Base-by-base conservation (phyloP, 2,113 vertebrate genomes). In the Oreochromis tanganicae region DNA sequence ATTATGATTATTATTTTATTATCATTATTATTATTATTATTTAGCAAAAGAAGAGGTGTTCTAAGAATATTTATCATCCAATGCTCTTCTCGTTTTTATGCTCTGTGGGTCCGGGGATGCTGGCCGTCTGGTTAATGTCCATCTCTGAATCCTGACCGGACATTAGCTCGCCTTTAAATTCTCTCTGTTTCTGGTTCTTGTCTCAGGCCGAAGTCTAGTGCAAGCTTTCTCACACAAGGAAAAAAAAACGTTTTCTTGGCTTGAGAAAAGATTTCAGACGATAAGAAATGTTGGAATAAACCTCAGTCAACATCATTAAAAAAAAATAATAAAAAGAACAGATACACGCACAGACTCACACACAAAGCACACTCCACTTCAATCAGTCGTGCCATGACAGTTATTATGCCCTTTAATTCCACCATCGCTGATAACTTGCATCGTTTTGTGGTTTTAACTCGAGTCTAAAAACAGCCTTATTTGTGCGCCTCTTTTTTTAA, bases 121-220 rank as follows among this genome's bases (percentile, higher is more conserved):
- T 75, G 71, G 68, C 59, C 85, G 93, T 94, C 95, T 96, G 94
- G 94, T 94, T 96, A 94, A 91, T 95, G 95, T 95, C 95, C 93
- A 87, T 90, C 93, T 88, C 68, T 91, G 86, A 92, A 89, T 93
- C 90, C 91, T 91, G 91, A 91, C 91, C 93, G 94, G 90, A 94
- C 94, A 94, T 95, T 68, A 87, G 86, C 87, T 89, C 85, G 86
- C 82, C 89, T 89, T 86, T 82, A 84, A 90, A 92, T 93, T 93
- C 84, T 93, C 89, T 59, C 88, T 84, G 93, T 86, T 95, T 95
- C 94, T 96, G 95, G 82, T 93, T 95, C 87, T 92, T 73, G 94
- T 96, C 95, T 95, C 87, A 85, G 85, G 43, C 66, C 50, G 78
- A 84, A 88, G 86, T 89, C 83, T 57, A 56, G 68, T 24, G 29